Conservation (phyloP, 2,888 invertebrate genomes). For the Sinhomidia bicolor region DNA sequence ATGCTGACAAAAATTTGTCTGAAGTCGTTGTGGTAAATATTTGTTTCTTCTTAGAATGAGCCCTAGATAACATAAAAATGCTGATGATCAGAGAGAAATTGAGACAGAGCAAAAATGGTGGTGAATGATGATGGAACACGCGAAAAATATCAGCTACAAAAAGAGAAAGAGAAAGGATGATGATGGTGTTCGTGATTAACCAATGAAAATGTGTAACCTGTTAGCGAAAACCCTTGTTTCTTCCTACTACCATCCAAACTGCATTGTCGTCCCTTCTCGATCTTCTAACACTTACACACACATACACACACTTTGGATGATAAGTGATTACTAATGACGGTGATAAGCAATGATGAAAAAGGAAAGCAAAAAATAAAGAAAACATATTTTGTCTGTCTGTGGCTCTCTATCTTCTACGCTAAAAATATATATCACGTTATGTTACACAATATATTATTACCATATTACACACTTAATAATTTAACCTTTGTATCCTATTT, state of each 20-base stretch:
- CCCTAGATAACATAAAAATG: conserved; percentile 60
- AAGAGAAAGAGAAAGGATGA: background rate
- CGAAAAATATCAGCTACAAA: background rate
- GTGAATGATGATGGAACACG: background rate
- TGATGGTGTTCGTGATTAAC: background rate
- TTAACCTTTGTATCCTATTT: background rate
- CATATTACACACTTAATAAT: background rate
- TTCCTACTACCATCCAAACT: background rate
- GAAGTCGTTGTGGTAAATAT: conserved; percentile 71
- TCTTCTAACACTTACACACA: too few species aligned
- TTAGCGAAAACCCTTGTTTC: background rate
- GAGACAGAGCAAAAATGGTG: background rate
- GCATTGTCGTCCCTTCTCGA: conserved; percentile 8
- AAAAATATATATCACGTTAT: conserved; percentile 1
- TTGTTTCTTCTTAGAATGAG: conserved; percentile 70
- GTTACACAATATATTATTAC: background rate
- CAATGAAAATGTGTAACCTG: background rate
- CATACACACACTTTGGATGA: background rate
- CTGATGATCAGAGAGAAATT: conserved; percentile 35
- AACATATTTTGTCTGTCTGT: conserved; percentile 23
- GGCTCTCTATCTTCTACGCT: conserved; percentile 32
- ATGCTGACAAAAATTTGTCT: conserved; percentile 54
- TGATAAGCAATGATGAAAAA: background rate
- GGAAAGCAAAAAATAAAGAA: background rate
- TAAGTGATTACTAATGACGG: too few species aligned